A percentile compares a stretch with the other conserved stretches of the same genome.
These are phyloP conservation scores for Melanchra persicariae DNA, from an alignment of 2,888 invertebrate genomes.

Conservation along the genomic window DNA sequence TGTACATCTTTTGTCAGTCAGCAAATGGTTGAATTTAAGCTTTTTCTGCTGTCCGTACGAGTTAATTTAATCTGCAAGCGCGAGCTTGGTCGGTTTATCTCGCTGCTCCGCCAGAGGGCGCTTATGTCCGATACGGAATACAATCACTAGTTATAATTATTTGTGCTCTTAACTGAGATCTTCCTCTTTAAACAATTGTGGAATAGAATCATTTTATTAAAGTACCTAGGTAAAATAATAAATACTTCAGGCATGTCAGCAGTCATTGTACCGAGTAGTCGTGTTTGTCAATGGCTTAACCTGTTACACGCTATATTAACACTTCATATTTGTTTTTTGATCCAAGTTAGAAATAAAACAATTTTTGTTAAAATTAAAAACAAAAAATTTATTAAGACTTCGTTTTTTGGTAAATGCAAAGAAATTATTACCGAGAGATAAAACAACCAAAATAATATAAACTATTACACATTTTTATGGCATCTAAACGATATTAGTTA, in stretches of 20 bases:
- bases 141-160: conserved; percentile 48
- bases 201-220: too few species aligned
- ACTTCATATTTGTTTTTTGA: not conserved
- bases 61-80: conserved; percentile 84
- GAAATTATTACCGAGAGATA: conserved; percentile 82
- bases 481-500: conserved; percentile 80
- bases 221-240: too few species aligned
- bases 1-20: not conserved
- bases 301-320: too few species aligned
- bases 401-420: conserved; percentile 89
- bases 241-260: too few species aligned
- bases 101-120: conserved; percentile 71
- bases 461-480: conserved; percentile 80
- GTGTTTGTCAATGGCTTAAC: too few species aligned
- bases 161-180: conserved; percentile 5
- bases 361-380: conserved; percentile 74
- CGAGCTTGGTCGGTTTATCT: conserved; percentile 79
- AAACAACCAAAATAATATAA: conserved; percentile 83
- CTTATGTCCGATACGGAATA: conserved; percentile 31
- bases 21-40: not conserved
- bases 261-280: too few species aligned
- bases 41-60: conserved; percentile 55
- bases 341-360: conserved; percentile 61
- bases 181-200: too few species aligned
- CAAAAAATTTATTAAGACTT: conserved; percentile 82